Evolutionary conservation across 2,113 vertebrate genomes (phyloP), one percentile per base, ranked within the genome.

Genomic region (Mola mola): DNA sequence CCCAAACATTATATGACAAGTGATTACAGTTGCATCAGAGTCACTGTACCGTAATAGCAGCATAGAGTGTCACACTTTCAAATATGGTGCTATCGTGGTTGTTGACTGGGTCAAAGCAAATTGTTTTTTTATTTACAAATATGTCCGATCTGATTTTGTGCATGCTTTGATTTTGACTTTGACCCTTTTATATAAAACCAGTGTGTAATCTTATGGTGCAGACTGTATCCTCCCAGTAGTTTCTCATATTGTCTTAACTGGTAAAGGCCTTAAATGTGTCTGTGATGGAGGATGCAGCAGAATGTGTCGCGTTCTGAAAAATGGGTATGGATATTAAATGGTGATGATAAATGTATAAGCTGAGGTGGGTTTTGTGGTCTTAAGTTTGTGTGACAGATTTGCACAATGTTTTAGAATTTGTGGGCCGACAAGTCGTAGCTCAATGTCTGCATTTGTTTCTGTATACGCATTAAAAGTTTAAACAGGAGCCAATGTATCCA

Each of bases 41-140:
- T n/a, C n/a, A n/a, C n/a, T n/a, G n/a, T n/a, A n/a, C n/a, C n/a
- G n/a, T n/a, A n/a, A n/a, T n/a, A n/a, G 10, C 48, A 22, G 19
- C 50, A 16, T 29, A 40, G 28, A 63, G 22, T 59, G 46, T 74
- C 37, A 47, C 16, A 59, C 74, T 75, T 78, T 71, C 58, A 72
- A 68, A 70, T 66, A 46, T 57, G 80, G 68, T 72, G 78, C 86
- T 79, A 50, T 51, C 37, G 21, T 12, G 40, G 46, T 66, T 46
- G 56, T 55, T 29, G 53, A 79, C 56, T 58, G 44, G 84, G 53
- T 81, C 75, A 85, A 85, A 82, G 41, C 60, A 44, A 11, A 48
- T 15, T 9, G 49, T 28, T 25, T 10, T 31, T 4, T 8, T n/a
- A 42, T 34, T n/a, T n/a, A n/a, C n/a, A n/a, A n/a, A n/a, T n/a